Evolutionary conservation across 2,113 vertebrate genomes (phyloP).

Genomic region (Phalacrocorax aristotelis): DNA sequence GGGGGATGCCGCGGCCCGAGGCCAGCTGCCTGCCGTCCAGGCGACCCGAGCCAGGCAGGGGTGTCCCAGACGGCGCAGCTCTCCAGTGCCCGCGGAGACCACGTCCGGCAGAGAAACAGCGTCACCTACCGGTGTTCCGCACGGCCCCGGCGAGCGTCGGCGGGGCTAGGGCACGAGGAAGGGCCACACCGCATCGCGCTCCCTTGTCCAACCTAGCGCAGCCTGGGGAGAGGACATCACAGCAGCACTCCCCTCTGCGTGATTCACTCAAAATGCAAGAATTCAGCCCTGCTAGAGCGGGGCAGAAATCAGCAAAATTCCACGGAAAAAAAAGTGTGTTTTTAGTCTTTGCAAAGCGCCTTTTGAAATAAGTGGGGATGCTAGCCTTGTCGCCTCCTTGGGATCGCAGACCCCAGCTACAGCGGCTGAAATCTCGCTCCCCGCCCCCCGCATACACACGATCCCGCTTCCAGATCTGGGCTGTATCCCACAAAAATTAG

Average conservation of each 20-base stretch:
- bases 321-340: not conserved
- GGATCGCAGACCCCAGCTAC: not conserved
- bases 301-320: not conserved
- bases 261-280: not conserved
- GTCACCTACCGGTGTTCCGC: conserved; percentile 67
- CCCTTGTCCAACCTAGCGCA: not conserved
- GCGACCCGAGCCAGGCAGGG: not conserved
- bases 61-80: not conserved
- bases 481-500: not conserved
- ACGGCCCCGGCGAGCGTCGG: not conserved
- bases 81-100: not conserved
- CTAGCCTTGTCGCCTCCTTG: not conserved
- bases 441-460: not conserved
- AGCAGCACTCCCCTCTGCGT: not conserved
- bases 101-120: conserved; percentile 50
- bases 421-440: not conserved
- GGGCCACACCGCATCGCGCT: not conserved
- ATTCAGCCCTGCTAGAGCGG: not conserved
- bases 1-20: not conserved
- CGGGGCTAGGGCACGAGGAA: not conserved
- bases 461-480: not conserved
- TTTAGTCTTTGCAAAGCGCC: not conserved
- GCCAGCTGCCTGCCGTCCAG: not conserved
- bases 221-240: not conserved
- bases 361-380: not conserved